Evolutionary conservation across 1,140 invertebrate species (phyloP), one percentile per base, ranked within the genome.

Genomic region (Campoletis sonorensis): DNA sequence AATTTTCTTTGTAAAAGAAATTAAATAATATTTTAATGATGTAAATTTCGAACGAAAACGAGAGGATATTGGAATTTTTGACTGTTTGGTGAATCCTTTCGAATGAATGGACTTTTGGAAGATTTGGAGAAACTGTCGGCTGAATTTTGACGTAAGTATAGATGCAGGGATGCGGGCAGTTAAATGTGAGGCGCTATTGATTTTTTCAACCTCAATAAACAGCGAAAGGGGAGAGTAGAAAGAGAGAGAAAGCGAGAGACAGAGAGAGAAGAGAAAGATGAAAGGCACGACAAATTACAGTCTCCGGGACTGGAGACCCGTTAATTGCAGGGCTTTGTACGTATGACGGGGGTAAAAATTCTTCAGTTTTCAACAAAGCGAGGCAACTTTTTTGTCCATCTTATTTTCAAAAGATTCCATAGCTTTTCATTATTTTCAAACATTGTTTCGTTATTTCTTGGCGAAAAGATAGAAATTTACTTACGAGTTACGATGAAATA

Each of bases 161-260:
- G 30, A 33, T 71, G 27, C 68, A 76, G 49, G 68, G 72, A 76
- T 45, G 79, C 71, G 58, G 30, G 75, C 54, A 81, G 72, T 84
- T 79, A 79, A 82, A 79, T 70, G 54, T 76, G 78, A 68, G 71
- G 75, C 71, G 76, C 82, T 86, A 86, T 86, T 85, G 85, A 85
- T 86, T 86, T 86, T 73, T 85, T 84, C 80, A 84, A 83, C 84
- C 79, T 86, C 84, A 82, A 86, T 84, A 83, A 86, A 85, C 84
- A 86, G 81, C 75, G 81, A 73, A 80, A 51, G 37, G 71, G 33
- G 33, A n/a, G 37, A 11, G n/a, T 18, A 68, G 58, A 33, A 26
- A 23, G 15, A 40, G 58, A 78, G 21, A 58, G 33, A 37, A 23
- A 45, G 68, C 23, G 30, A 68, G 23, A 68, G 23, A 68, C 13